Percentiles rank a stretch among this genome's conserved stretches.
These are phyloP conservation scores for Myotis yumanensis DNA, from an alignment of 2,113 vertebrate genomes.

Conservation along the genomic window DNA sequence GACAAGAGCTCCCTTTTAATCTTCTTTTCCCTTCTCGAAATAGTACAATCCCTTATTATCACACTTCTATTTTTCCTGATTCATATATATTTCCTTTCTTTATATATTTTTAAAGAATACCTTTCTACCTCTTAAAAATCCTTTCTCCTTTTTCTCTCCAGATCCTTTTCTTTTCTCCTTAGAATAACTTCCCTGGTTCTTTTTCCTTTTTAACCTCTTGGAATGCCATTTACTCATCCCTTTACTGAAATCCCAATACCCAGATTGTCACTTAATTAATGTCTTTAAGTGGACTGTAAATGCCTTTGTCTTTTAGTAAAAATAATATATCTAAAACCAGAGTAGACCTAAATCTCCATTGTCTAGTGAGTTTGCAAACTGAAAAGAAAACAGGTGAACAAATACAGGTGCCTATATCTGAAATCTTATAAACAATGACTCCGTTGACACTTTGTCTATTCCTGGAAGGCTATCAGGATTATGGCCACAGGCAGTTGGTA, in stretches of 20 bases:
- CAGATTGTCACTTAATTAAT: background rate
- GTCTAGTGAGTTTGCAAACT: background rate
- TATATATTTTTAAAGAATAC: background rate
- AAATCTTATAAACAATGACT: background rate
- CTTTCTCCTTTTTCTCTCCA: background rate
- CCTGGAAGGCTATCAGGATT: background rate
- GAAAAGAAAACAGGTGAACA: background rate
- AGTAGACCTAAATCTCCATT: background rate
- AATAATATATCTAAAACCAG: background rate
- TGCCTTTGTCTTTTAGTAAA: background rate
- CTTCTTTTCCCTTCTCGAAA: background rate
- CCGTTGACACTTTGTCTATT: background rate
- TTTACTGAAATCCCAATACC: background rate
- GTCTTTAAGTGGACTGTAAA: background rate
- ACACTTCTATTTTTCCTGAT: conserved; percentile 30
- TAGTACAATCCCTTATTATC: background rate
- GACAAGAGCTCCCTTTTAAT: background rate
- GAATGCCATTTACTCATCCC: background rate
- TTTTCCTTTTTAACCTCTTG: background rate
- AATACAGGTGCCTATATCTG: background rate
- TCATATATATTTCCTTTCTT: background rate
- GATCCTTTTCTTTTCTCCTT: background rate
- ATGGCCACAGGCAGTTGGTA: background rate
- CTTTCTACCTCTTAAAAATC: background rate
- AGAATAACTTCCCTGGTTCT: background rate